Evolutionary conservation across 2,113 vertebrate genomes (phyloP), one percentile per base, ranked within the genome.

Genomic region (Malurus cyaneus): DNA sequence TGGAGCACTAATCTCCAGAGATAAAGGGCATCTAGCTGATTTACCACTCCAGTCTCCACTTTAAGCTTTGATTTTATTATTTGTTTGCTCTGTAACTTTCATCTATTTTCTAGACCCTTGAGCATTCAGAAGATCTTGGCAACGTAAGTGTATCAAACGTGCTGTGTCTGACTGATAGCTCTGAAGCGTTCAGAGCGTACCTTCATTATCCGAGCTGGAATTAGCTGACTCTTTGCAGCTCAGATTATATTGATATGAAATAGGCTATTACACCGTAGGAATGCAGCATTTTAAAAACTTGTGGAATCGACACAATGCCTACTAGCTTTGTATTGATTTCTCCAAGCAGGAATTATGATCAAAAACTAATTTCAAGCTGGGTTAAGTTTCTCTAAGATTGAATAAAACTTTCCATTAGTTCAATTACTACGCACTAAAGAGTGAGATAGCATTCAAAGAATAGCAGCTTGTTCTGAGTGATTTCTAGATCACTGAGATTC

Each of bases 261-360:
- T 65, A 79, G 52, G 11, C 34, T 78, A n/a, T 77, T 39, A 72
- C 69, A 77, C 41, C 88, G 23, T 69, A 73, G 69, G 25, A 93
- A 93, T 78, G 71, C 15, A 82, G 50, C 70, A 81, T 86, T 91
- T 95, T 8, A 84, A 92, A 94, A 73, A 47, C 83, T 77, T 56
- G 57, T 39, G 71, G 71, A 83, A 96, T 77, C 49, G 70, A 73
- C 84, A 80, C n/a, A 94, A 16, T 85, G 74, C 62, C 97, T 93
- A 71, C 60, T 90, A 92, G 57, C 41, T 96, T 93, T 14, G 9
- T 92, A 94, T 91, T 97, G 88, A 97, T 96, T 97, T 94, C 76
- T 96, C 50, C 71, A 96, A 96, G 79, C 57, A 95, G 62, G 65
- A 93, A 94, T 94, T 95, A 84, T 95, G 90, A 96, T 97, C 69